Evolutionary conservation across 2,113 vertebrate species (phyloP).

Genomic region (Caranx melampygus): DNA sequence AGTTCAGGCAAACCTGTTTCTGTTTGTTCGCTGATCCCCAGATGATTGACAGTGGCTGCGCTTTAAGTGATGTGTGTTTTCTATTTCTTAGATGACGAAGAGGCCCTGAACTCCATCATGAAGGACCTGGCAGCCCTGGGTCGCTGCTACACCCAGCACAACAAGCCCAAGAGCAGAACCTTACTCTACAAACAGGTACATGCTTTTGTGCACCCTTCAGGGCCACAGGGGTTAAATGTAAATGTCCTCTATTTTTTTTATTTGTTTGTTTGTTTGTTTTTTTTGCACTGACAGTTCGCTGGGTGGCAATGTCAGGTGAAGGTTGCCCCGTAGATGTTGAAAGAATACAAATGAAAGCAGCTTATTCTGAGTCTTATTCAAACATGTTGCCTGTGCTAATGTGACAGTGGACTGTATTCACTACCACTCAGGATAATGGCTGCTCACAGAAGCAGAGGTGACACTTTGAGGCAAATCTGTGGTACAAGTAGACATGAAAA

Average conservation of each 20-base stretch:
- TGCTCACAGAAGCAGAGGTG: not conserved
- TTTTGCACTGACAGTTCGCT: constrained; percentile 8
- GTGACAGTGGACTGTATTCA: constrained; percentile 4
- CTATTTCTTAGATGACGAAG: constrained; percentile 87
- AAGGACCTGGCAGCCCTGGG: constrained; percentile 92
- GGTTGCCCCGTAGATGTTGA: constrained; percentile 23
- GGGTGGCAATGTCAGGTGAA: constrained; percentile 47
- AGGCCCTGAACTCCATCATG: constrained; percentile 94
- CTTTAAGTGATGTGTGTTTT: constrained; percentile 4
- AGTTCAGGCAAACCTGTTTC: not conserved
- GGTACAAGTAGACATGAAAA: not conserved
- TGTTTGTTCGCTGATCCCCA: not conserved
- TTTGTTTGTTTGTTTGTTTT: constrained; percentile 4
- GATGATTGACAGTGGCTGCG: not conserved
- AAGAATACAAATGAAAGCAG: constrained; percentile 22
- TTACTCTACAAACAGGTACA: constrained; percentile 88
- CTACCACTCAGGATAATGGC: not conserved
- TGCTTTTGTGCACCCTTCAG: not conserved
- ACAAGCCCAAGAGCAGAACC: constrained; percentile 86
- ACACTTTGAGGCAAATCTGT: not conserved
- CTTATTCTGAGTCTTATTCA: constrained; percentile 1
- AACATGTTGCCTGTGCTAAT: not conserved
- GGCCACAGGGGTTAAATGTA: not conserved
- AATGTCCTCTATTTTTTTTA: not conserved
- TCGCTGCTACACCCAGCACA: constrained; percentile 86